Evolutionary conservation across 2,113 vertebrate genomes (phyloP).

Genomic region (Mesembrinibis cayennensis): DNA sequence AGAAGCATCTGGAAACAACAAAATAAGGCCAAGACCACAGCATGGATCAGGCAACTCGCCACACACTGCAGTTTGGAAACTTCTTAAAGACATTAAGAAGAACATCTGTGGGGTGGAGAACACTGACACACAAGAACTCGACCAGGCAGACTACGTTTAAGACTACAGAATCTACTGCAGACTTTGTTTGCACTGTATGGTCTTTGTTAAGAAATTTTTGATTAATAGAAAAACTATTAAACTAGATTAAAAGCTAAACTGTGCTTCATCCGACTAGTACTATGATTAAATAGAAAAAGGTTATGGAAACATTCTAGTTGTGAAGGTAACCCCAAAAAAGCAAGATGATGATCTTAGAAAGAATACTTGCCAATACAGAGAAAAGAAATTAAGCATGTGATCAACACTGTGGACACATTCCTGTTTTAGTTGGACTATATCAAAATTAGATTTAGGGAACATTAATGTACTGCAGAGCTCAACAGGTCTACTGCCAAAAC

Average conservation of each 20-base stretch:
- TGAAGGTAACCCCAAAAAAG: background rate
- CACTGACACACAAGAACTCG: background rate
- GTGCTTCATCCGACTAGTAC: background rate
- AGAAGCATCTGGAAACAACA: conserved; percentile 15
- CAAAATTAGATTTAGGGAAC: background rate
- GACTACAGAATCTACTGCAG: background rate
- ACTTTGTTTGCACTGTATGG: background rate
- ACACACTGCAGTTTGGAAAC: background rate
- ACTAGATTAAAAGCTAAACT: background rate
- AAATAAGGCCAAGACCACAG: background rate
- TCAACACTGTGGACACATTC: background rate
- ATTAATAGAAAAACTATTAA: background rate
- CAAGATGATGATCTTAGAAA: background rate
- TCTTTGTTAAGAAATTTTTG: background rate
- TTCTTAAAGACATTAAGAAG: background rate
- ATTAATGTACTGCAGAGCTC: background rate
- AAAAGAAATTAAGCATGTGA: background rate
- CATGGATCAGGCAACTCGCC: background rate
- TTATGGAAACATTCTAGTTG: background rate
- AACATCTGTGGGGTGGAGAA: conserved; percentile 2
- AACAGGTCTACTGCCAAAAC: background rate
- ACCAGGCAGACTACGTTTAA: background rate
- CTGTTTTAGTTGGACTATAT: background rate
- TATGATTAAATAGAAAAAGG: background rate
- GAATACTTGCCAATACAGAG: background rate